phyloP scores from a whole-genome alignment of 2,888 invertebrate species.

The Selenia dentaria region DNA sequence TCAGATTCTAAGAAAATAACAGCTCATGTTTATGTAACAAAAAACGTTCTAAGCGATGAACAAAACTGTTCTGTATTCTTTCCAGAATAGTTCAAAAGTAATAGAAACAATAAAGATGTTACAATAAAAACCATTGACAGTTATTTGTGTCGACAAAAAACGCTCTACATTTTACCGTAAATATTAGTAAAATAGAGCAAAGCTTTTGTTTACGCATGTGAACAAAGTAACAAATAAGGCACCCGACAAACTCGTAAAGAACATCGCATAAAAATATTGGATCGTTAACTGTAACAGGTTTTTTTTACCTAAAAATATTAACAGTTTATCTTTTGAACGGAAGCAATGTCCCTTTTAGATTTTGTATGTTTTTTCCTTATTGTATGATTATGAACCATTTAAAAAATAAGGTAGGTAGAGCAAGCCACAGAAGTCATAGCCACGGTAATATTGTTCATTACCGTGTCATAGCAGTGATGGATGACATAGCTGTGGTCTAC shows the following conservation, averaged over 20 bases:
- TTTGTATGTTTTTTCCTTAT: too few relatives aligned
- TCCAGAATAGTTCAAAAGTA: constrained; percentile 18
- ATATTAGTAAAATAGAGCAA: constrained; percentile 70
- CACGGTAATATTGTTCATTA: too few relatives aligned
- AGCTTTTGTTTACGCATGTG: constrained; percentile 44
- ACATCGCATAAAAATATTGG: constrained; percentile 45
- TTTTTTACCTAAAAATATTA: constrained; percentile 38
- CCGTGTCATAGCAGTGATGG: too few relatives aligned
- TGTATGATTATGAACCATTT: too few relatives aligned
- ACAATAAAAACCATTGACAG: constrained; percentile 31
- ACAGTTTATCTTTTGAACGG: constrained; percentile 18
- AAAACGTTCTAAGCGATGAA: constrained; percentile 25
- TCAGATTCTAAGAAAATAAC: constrained; percentile 25
- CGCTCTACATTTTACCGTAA: constrained; percentile 59
- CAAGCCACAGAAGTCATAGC: too few relatives aligned
- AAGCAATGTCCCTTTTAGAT: constrained; percentile 12
- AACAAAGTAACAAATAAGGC: constrained; percentile 32
- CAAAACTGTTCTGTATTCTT: constrained; percentile 17
- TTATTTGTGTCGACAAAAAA: constrained; percentile 36
- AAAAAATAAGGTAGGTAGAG: too few relatives aligned
- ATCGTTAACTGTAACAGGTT: constrained; percentile 69
- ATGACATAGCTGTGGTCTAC: too few relatives aligned
- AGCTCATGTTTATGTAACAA: constrained; percentile 21
- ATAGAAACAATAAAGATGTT: constrained; percentile 32
- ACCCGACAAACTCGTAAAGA: constrained; percentile 34